Evolutionary conservation across 2,797 vertebrate genomes (phyloP), one percentile per base, ranked within the genome.

Genomic region (Streptopelia turtur): DNA sequence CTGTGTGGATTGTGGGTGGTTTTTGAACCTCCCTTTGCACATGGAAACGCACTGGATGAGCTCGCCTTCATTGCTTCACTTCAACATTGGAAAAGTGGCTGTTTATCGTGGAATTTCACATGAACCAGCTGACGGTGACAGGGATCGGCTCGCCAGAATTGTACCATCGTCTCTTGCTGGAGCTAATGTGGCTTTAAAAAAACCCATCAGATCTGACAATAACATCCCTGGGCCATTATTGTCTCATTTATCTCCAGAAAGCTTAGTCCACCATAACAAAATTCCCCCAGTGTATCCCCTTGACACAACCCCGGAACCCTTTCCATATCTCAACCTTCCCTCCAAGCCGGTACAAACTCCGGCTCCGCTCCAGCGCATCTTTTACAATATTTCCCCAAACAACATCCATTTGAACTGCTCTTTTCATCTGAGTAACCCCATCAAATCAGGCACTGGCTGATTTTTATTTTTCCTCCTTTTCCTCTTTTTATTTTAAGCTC

Each of bases 321-420:
- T 76, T 8, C 79, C 27, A 0, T 10, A 15, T 27, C 13, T 53
- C 28, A 28, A 10, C 50, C 27, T 71, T 17, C 3, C 25, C 23
- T 22, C 24, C 6, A 9, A 10, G 6, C 6, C 1, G 1, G 3
- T 61, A 18, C 83, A 18, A 25, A 33, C n/a, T 35, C 22, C 15
- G 16, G 60, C 47, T 41, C 72, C 0, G 0, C 64, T 49, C 69
- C 47, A 27, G 31, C 20, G 0, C 47, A 4, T 47, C 65, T 70
- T n/a, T 31, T 5, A 13, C 33, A 1, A 6, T 6, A 8, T 65
- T 83, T 63, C n/a, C 57, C 69, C n/a, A 7, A 13, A 27, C 2
- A 0, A 11, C 52, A 18, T 3, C 0, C 0, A 10, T 49, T 68
- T 8, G 41, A 80, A 31, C 47, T 0, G 0, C 13, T 23, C 52